Base-by-base conservation (phyloP, 1,140 invertebrate species). In the Caenorhabditis latens region DNA sequence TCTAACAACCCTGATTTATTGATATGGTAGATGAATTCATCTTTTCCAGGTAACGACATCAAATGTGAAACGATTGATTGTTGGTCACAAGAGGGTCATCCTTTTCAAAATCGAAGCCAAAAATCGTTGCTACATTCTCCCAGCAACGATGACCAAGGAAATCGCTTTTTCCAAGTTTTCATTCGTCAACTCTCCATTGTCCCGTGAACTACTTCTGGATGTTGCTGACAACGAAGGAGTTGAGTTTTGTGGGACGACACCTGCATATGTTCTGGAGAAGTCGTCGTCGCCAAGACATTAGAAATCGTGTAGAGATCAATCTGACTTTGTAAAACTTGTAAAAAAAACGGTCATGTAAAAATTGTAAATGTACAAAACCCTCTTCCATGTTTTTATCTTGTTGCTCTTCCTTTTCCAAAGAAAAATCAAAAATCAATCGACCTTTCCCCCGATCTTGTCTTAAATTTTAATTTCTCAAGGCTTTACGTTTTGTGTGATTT, bases 91-190 rank as follows among this genome's bases (percentile, higher is more conserved):
- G 9, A 79, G 53, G 42, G 71, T 79, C 4, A 50, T 79, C 19
- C 19, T 79, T 21, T 79, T 79, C 71, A 79, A 79, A 79, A 79
- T 79, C 1, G 71, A 79, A 21, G 71, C 71, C 11, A 79, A 79
- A 24, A 79, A 79, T 53, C 43, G 71, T 53, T 79, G 71, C 14
- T 79, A 79, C 40, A 79, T 79, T 24, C 14, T 79, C 7, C 46
- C 71, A 24, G 21, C 71, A 0, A 50, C 19, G 14, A 50, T 79
- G 71, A 21, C 71, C 2, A 79, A 79, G 46, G 71, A 79, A 21
- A 79, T 79, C 43, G 32, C 71, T 1, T 32, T 50, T 14, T 79
- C 71, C 40, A 79, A 79, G 24, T 79, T 79, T 21, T 79, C 71
- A n/a, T 79, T 79, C 11, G 40, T 79, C 6, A 79, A 79, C 11